These are phyloP conservation scores for Ptycholaimellus sp. DNA, from an alignment of 2,888 invertebrate species.

Conservation along the genomic window DNA sequence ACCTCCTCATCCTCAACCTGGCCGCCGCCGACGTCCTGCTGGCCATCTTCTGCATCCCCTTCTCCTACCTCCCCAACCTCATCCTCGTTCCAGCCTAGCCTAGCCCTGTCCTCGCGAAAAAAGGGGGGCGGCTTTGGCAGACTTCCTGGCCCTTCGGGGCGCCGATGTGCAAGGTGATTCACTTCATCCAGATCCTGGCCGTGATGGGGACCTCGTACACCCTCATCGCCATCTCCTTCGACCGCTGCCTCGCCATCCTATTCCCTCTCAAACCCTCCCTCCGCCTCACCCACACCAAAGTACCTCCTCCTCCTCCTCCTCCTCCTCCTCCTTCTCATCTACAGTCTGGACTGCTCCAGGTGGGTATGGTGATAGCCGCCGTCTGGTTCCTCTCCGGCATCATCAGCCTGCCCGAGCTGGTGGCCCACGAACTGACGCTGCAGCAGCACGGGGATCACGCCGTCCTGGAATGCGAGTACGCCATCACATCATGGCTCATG, in stretches of 20 bases:
- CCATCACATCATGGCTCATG: neutral
- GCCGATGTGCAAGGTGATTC: constrained; percentile 27
- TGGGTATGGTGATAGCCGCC: neutral
- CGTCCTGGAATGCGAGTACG: constrained; percentile 7
- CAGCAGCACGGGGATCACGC: constrained; percentile 4
- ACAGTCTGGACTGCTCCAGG: too few species aligned
- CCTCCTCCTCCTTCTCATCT: too few species aligned
- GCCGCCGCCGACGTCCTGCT: constrained; percentile 30
- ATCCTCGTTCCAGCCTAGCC: constrained; percentile 24
- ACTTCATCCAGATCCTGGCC: constrained; percentile 27
- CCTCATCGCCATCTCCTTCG: constrained; percentile 28
- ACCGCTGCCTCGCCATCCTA: constrained; percentile 23
- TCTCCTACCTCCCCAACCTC: constrained; percentile 29
- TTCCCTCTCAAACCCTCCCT: constrained; percentile 19
- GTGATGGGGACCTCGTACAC: constrained; percentile 31
- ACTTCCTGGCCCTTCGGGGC: constrained; percentile 32
- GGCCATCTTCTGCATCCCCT: constrained; percentile 30
- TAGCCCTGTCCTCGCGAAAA: too few species aligned
- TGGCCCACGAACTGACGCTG: constrained; percentile 10
- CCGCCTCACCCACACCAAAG: constrained; percentile 16
- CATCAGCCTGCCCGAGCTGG: constrained; percentile 18
- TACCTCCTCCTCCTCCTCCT: too few species aligned
- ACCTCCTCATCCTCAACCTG: constrained; percentile 29
- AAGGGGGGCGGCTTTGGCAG: too few species aligned
- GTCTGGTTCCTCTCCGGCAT: constrained; percentile 17